Conservation (phyloP, 2,888 invertebrate genomes). For the Oligia fasciuncula region DNA sequence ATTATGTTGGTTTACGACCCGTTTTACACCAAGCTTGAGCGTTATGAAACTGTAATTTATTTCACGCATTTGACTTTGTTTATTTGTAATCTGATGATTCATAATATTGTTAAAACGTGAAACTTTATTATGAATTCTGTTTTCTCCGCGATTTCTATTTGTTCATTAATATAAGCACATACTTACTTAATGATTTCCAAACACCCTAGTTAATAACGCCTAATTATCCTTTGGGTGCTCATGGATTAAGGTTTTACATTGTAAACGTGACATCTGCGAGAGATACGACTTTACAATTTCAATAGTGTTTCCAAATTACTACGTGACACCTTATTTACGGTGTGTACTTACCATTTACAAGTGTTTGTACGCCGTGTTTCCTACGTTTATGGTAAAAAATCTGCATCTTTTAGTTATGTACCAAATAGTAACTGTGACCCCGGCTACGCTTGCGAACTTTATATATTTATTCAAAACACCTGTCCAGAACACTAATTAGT, state of each 20-base stretch:
- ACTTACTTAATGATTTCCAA: slow-evolving; percentile 10
- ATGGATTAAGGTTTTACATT: too few relatives aligned
- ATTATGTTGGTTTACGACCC: slow-evolving; percentile 26
- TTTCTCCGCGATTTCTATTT: slow-evolving; percentile 23
- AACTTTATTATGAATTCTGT: slow-evolving; percentile 8
- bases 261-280: neutral
- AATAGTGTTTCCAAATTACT: neutral
- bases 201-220: neutral
- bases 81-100: slow-evolving; percentile 31
- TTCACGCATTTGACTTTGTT: slow-evolving; percentile 40
- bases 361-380: neutral
- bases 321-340: neutral
- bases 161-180: slow-evolving; percentile 11
- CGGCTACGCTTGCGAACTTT: neutral
- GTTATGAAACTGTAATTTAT: slow-evolving; percentile 26
- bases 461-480: neutral
- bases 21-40: slow-evolving; percentile 13
- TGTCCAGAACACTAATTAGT: neutral
- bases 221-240: slow-evolving; percentile 2
- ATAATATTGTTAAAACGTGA: slow-evolving; percentile 23
- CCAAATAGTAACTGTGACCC: neutral
- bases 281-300: neutral
- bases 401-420: neutral
- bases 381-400: neutral
- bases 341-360: neutral